These are phyloP conservation scores for Acleris literana DNA, from an alignment of 2,888 invertebrate species.

Conservation along the genomic window DNA sequence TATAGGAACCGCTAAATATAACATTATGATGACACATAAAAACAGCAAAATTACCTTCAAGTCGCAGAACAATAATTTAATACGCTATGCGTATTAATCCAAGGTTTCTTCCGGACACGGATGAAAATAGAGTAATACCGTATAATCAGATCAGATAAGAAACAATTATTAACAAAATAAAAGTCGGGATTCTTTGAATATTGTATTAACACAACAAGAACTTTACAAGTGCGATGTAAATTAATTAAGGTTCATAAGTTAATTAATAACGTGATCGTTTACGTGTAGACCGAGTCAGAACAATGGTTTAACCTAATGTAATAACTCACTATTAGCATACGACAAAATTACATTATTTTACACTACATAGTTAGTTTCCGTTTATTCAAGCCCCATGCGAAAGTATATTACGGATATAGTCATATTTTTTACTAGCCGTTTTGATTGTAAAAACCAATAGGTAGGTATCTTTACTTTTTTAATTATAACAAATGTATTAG, in stretches of 20 bases:
- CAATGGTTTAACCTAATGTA: slow-evolving; percentile 16
- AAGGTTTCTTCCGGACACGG: too few relatives aligned
- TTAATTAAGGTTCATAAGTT: slow-evolving; percentile 16
- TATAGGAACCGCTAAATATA: too few relatives aligned
- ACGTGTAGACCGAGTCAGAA: slow-evolving; percentile 21
- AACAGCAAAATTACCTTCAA: slow-evolving; percentile 1
- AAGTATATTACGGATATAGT: too few relatives aligned
- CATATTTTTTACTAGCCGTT: too few relatives aligned
- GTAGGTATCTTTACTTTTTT: too few relatives aligned
- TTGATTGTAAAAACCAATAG: too few relatives aligned
- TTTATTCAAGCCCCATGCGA: too few relatives aligned
- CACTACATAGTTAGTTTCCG: too few relatives aligned
- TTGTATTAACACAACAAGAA: slow-evolving; percentile 56
- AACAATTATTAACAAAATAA: slow-evolving; percentile 3
- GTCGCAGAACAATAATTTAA: neutral
- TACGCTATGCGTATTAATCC: too few relatives aligned
- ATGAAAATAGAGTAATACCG: neutral
- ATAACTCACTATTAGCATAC: neutral
- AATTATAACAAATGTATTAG: too few relatives aligned
- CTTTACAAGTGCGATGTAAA: slow-evolving; percentile 40
- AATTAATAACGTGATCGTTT: slow-evolving; percentile 13
- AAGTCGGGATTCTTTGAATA: slow-evolving; percentile 35
- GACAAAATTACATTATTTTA: too few relatives aligned
- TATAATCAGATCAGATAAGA: neutral
- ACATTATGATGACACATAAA: too few relatives aligned